Conservation (phyloP, 2,888 invertebrate genomes). For the Melikaiella ostensackeni region DNA sequence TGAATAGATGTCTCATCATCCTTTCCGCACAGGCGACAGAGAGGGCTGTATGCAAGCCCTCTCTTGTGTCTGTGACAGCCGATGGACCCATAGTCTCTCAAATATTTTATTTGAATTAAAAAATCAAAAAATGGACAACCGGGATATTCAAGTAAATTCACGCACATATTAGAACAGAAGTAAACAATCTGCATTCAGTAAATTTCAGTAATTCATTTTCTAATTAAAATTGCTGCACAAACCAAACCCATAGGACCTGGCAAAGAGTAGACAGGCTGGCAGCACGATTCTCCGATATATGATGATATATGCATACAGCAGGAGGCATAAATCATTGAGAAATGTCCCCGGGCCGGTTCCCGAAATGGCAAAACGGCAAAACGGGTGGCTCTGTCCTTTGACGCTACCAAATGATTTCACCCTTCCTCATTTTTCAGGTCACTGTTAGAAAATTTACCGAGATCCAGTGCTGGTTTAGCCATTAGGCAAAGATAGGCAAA, state of each 20-base stretch:
- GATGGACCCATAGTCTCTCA: too few species aligned
- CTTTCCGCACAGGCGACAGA: too few species aligned
- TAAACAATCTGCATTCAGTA: neutral
- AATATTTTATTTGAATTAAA: too few species aligned
- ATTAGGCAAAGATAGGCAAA: too few species aligned
- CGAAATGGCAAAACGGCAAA: constrained; percentile 23
- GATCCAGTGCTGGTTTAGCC: too few species aligned
- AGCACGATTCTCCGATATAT: constrained; percentile 35
- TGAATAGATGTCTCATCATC: too few species aligned
- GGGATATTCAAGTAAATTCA: neutral
- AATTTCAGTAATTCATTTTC: constrained; percentile 7
- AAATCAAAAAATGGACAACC: neutral
- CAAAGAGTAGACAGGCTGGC: constrained; percentile 23
- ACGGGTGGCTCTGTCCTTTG: constrained; percentile 6
- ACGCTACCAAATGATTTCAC: constrained; percentile 1
- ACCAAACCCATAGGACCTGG: neutral
- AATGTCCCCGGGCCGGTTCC: neutral
- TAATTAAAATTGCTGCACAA: constrained; percentile 25
- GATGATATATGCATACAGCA: constrained; percentile 28
- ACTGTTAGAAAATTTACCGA: neutral
- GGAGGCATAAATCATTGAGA: constrained; percentile 26
- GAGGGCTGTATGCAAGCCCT: too few species aligned
- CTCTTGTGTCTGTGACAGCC: too few species aligned
- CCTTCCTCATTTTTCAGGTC: neutral
- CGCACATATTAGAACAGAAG: neutral